Base-by-base conservation (phyloP, 2,113 vertebrate genomes). In the Channa maculata region DNA sequence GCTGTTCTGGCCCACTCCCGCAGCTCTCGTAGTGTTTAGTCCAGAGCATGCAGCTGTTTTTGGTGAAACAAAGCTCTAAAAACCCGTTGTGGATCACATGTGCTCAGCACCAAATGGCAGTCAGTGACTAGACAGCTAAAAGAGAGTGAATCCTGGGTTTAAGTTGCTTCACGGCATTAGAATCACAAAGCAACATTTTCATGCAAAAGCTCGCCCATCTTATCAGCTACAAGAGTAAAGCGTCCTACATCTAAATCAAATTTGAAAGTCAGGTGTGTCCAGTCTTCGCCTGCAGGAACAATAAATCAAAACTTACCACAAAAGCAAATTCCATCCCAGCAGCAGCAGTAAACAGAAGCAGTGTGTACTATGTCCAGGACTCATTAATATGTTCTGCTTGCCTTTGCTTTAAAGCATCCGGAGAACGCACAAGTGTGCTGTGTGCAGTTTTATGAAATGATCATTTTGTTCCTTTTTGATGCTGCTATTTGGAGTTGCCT, bases 371-470 rank as follows among this genome's bases (percentile, higher is more conserved):
- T 24, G 39, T 57, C 60, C 5, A 15, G 36, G 51, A 55, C 69
- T 84, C 62, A 81, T 86, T 75, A 78, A 52, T 62, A 81, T 68
- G 44, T 65, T 78, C 59, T 53, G 64, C 63, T 65, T 64, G 52
- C 59, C 41, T 36, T 65, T 64, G 43, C 53, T 55, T 65, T 41
- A 66, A 64, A 66, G 46, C 65, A 51, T 70, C 61, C 61, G 63
- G 55, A 79, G 74, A 66, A 51, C 73, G 70, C 43, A 36, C 58
- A 38, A 59, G 71, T 79, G 65, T 71, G 38, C 46, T 2, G 39
- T 75, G 50, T 77, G 77, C 74, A 71, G 7, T 65, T 81, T 87
- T 60, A 51, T 81, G 64, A 68, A 68, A 50, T 61, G 45, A 62
- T 83, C 75, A 24, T 65, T 66, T 41, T 43, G 66, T 55, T 24